Base-by-base conservation (phyloP, 2,113 vertebrate genomes). In the Agelaius phoeniceus region DNA sequence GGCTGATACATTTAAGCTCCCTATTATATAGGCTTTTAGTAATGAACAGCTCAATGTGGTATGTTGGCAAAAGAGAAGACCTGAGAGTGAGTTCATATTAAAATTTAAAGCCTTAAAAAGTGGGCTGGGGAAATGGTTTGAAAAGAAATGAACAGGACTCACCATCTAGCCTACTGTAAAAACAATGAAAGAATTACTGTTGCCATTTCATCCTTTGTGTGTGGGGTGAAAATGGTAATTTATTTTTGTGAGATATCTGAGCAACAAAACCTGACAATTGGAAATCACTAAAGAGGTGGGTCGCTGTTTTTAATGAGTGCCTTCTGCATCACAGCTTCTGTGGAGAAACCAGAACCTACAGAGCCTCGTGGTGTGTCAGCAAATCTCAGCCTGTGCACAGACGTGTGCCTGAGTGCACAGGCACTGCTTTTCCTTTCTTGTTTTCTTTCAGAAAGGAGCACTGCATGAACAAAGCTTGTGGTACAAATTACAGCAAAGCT, bases 71-170 rank as follows among this genome's bases (percentile, higher is more conserved):
- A 94, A 41, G 61, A 51, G 66, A 12, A 41, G 81, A 76, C 61
- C 77, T 13, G 37, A 92, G 93, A 90, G 79, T 43, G 68, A 85
- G 76, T 91, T 88, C 49, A 79, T 67, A 78, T 94, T 95, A 97
- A 97, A 97, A 94, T 94, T 92, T 89, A 97, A 97, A 97, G n/a
- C 58, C n/a, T 91, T 92, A 89, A 91, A 83, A 95, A 93, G 52
- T 28, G 61, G 35, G 94, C 51, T 65, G 65, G 31, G 49, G 27
- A 79, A 96, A 93, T 85, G 58, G 24, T 87, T 80, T 89, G 62
- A 93, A 95, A 87, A 62, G 30, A 80, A 96, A 41, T 31, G 30
- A 96, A 61, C 71, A 78, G 74, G 87, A 89, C 73, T 88, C 58
- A 41, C 94, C 77, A 82, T 89, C 44, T 78, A 78, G 55, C 39